Evolutionary conservation across 2,888 invertebrate genomes (phyloP).

Genomic region (Yponomeuta sedellus): DNA sequence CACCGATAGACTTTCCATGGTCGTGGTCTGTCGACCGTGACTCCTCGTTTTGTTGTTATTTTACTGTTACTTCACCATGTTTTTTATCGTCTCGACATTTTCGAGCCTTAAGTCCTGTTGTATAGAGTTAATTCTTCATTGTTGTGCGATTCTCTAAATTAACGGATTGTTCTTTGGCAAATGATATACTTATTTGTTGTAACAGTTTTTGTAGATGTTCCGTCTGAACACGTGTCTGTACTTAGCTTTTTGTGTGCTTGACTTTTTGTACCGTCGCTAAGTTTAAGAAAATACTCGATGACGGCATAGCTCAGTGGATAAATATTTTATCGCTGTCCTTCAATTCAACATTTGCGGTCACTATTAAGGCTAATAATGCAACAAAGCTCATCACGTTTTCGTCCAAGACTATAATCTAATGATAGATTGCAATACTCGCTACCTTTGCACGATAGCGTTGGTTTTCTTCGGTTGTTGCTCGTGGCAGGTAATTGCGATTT

Average conservation of each 20-base stretch:
- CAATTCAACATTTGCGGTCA: neutral
- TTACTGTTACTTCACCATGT: neutral
- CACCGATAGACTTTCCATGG: constrained; percentile 33
- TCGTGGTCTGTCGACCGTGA: constrained; percentile 50
- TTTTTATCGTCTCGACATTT: neutral
- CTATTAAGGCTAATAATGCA: neutral
- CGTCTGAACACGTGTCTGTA: neutral
- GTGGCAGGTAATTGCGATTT: neutral
- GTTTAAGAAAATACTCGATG: too few relatives aligned
- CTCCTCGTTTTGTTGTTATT: constrained; percentile 35
- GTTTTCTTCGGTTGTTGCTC: neutral
- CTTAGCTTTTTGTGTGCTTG: neutral
- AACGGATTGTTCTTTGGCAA: neutral
- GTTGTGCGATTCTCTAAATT: neutral
- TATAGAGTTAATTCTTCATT: neutral
- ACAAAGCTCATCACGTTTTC: neutral
- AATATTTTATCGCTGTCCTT: neutral
- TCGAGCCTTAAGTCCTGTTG: neutral
- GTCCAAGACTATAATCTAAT: neutral
- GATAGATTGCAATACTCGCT: neutral
- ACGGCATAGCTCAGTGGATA: too few relatives aligned
- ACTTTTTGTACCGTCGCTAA: neutral
- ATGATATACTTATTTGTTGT: neutral
- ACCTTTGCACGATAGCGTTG: neutral
- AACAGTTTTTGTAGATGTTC: neutral